A percentile compares a stretch with the other conserved stretches of the same genome.
Evolutionary conservation across 2,888 invertebrate genomes (phyloP).

Genomic region (Syrphus vitripennis): DNA sequence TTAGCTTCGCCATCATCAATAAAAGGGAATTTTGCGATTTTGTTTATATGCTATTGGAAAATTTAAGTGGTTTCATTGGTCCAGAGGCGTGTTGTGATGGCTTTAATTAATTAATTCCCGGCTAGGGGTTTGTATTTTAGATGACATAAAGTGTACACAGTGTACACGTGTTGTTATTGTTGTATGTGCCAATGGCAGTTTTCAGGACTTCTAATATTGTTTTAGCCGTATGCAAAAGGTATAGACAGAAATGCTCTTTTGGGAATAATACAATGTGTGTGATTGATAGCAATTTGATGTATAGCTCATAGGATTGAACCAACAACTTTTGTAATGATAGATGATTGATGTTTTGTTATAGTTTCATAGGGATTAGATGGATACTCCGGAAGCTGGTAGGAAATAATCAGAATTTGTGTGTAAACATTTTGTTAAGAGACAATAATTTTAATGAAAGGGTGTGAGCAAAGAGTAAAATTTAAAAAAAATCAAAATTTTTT

Average conservation of each 20-base stretch:
- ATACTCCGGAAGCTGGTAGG: not conserved
- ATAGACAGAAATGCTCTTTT: not conserved
- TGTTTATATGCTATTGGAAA: too few relatives aligned
- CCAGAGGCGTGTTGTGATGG: slow-evolving; percentile 56
- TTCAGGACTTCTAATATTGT: not conserved
- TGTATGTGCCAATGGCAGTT: not conserved
- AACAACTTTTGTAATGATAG: not conserved
- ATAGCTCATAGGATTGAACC: not conserved
- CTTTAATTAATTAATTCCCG: slow-evolving; percentile 66
- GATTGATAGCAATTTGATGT: slow-evolving; percentile 27
- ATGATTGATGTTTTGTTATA: slow-evolving; percentile 15
- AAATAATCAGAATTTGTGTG: not conserved
- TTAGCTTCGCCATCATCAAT: not conserved
- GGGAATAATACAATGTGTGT: slow-evolving; percentile 2
- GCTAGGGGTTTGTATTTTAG: slow-evolving; percentile 38
- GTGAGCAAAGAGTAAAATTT: not conserved
- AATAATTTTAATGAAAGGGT: not conserved
- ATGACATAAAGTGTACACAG: slow-evolving; percentile 3
- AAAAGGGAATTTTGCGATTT: slow-evolving; percentile 38
- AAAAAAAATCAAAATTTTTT: too few relatives aligned
- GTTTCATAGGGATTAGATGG: not conserved
- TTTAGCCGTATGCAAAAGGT: not conserved
- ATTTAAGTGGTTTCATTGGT: slow-evolving; percentile 57
- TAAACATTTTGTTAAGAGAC: not conserved
- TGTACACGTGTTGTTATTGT: not conserved